Conservation (phyloP, 2,113 vertebrate genomes). For the Mellivora capensis region DNA sequence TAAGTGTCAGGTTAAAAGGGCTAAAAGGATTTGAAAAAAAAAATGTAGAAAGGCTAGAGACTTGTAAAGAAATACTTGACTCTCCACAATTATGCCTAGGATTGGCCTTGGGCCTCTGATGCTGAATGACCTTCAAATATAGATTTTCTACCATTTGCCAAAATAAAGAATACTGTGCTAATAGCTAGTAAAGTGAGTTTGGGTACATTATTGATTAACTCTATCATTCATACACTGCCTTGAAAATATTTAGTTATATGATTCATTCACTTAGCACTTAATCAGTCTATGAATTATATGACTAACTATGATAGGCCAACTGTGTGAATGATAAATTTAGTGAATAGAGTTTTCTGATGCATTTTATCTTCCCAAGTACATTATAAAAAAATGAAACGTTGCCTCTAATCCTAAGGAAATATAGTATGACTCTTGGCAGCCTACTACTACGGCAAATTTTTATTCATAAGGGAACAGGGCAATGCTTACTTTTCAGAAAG, state of each 20-base stretch:
- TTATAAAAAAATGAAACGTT: slow-evolving; percentile 78
- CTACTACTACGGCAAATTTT: slow-evolving; percentile 68
- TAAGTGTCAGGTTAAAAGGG: neutral
- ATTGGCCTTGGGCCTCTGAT: neutral
- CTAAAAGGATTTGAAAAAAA: neutral
- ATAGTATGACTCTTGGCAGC: slow-evolving; percentile 70
- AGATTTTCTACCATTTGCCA: slow-evolving; percentile 36
- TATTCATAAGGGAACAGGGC: slow-evolving; percentile 67
- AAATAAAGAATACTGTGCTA: slow-evolving; percentile 47
- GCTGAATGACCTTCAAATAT: slow-evolving; percentile 7
- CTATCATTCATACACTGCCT: slow-evolving; percentile 63
- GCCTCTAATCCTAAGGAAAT: slow-evolving; percentile 73
- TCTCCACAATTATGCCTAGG: neutral
- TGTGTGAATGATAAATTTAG: slow-evolving; percentile 75
- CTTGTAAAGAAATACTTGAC: neutral
- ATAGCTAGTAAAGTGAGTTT: slow-evolving; percentile 31
- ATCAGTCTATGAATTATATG: slow-evolving; percentile 76
- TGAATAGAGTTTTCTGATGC: slow-evolving; percentile 69
- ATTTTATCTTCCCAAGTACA: slow-evolving; percentile 77
- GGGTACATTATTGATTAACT: slow-evolving; percentile 74
- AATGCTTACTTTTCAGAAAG: slow-evolving; percentile 70
- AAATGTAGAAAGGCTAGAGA: neutral
- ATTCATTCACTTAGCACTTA: slow-evolving; percentile 79
- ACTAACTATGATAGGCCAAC: slow-evolving; percentile 70
- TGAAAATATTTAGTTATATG: slow-evolving; percentile 79